Evolutionary conservation across 2,888 invertebrate genomes (phyloP), one percentile per base, ranked within the genome.

Genomic region (Hetaerina titia): DNA sequence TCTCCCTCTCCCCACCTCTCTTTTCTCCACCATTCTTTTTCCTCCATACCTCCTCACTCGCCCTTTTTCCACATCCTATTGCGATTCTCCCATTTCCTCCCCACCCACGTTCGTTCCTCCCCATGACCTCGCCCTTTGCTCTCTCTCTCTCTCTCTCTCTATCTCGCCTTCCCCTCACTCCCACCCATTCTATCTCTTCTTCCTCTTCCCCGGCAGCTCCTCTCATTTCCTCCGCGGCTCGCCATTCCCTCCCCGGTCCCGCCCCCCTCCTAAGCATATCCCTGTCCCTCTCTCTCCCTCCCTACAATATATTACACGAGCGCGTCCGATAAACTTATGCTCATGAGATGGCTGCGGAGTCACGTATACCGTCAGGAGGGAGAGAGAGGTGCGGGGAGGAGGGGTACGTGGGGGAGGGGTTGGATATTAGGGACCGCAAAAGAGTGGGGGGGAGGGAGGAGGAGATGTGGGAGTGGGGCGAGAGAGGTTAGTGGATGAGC

Each of bases 241-340:
- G 0, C 25, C 22, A 15, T 63, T 6, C n/a, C 56, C 7, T 25
- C n/a, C 22, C 58, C 89, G 4, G 25, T 15, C 58, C 57, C 22
- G 15, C n/a, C 89, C n/a, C 63, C 22, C 57, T 89, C 58, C 60
- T 5, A 5, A 11, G 8, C 60, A 31, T 45, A 63, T 19, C 31
- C 22, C 6, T 58, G 13, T 90, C 58, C 22, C 57, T 60, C 57
- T 25, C 31, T 90, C 90, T 7, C 6, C 63, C 11, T 19, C 60
- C 4, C 13, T 63, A 90, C 90, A 90, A 90, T 90, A 90, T 90
- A 90, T 90, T 63, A 31, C 22, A 90, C 64, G 25, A 45, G 64
- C 90, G 63, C 90, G 63, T 60, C 90, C 60, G 64, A 90, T 64
- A 90, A 90, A 90, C 90, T 92, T 92, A 92, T 69, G 69, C 92